Evolutionary conservation across 2,113 vertebrate species (phyloP).

Genomic region (Mungos mungo): DNA sequence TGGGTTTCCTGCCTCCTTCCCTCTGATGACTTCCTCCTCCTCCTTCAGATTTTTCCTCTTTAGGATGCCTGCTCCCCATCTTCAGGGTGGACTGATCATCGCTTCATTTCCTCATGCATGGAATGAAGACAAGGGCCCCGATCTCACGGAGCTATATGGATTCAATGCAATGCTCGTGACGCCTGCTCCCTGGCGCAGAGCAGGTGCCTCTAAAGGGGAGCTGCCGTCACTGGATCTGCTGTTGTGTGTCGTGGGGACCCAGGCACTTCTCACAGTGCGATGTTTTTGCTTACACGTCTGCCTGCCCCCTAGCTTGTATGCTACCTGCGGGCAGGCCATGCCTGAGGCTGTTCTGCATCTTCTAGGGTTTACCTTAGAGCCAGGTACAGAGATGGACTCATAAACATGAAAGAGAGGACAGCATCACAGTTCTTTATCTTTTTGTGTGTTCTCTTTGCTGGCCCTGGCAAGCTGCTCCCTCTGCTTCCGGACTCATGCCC

Average conservation of each 20-base stretch:
- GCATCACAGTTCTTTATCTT: accelerated
- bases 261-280: too few relatives aligned
- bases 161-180: background rate
- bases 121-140: background rate
- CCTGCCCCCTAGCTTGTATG: background rate
- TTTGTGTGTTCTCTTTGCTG: background rate
- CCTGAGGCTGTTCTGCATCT: background rate
- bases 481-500: background rate
- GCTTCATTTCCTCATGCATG: background rate
- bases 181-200: background rate
- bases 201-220: background rate
- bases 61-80: background rate
- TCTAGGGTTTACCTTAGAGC: background rate
- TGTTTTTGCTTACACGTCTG: accelerated
- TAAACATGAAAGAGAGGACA: background rate
- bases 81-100: background rate
- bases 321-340: background rate
- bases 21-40: background rate
- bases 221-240: accelerated
- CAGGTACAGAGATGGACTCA: background rate
- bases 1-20: background rate
- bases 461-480: accelerated
- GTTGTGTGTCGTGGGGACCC: background rate
- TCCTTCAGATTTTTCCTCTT: background rate
- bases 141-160: accelerated